phyloP scores from a whole-genome alignment of 2,888 invertebrate genomes.

The Drosophila nigricruria region DNA sequence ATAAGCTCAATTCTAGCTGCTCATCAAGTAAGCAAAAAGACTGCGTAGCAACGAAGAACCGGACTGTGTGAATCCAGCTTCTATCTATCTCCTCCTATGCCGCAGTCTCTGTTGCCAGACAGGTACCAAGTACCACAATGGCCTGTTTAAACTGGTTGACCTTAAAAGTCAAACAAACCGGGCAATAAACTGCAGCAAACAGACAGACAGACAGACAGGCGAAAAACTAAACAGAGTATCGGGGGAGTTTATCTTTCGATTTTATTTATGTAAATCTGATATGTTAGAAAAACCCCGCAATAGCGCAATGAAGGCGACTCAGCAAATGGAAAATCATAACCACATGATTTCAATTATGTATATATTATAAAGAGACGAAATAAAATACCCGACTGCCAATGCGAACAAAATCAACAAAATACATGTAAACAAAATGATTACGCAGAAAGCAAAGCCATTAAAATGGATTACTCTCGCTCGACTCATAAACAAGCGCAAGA shows the following conservation, averaged over 20 bases:
- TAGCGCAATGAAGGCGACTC: neutral
- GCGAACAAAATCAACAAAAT: constrained; percentile 34
- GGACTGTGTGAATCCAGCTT: constrained; percentile 7
- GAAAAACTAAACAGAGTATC: neutral
- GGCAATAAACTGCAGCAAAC: constrained; percentile 11
- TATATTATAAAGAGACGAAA: constrained; percentile 11
- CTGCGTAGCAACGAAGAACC: constrained; percentile 43
- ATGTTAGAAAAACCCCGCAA: neutral
- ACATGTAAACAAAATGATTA: constrained; percentile 77
- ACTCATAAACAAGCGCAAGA: constrained; percentile 12
- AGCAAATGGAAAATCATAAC: constrained; percentile 33
- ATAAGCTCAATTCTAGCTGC: constrained; percentile 27
- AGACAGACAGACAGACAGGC: neutral
- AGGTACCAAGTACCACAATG: constrained; percentile 18
- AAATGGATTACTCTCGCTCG: constrained; percentile 23
- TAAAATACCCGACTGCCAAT: constrained; percentile 9
- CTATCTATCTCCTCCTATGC: constrained; percentile 5
- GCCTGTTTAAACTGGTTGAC: constrained; percentile 59
- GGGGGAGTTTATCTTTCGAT: neutral
- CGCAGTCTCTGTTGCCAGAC: constrained; percentile 15
- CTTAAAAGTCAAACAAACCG: constrained; percentile 49
- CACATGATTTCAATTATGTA: constrained; percentile 60
- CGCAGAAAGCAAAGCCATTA: constrained; percentile 67
- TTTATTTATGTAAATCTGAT: neutral
- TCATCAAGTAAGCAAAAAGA: constrained; percentile 19